A percentile compares a stretch with the other conserved stretches of the same genome.
Evolutionary conservation across 2,888 invertebrate species (phyloP).

Genomic region (Cheilosia variabilis): DNA sequence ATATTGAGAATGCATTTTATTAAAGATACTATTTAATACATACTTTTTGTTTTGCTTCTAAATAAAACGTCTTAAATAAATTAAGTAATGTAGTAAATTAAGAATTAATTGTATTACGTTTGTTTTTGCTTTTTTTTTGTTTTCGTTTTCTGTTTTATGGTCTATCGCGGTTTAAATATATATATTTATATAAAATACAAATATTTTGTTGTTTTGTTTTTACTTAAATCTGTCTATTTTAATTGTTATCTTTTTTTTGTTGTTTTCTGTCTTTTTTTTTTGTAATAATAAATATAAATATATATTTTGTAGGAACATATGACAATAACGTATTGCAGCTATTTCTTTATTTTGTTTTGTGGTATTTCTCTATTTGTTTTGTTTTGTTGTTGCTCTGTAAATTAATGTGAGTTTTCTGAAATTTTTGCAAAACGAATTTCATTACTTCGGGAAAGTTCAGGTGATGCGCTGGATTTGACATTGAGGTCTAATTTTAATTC

Average conservation of each 20-base stretch:
- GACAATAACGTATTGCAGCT: constrained; percentile 84
- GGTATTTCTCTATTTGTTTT: constrained; percentile 68
- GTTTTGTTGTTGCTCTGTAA: constrained; percentile 72
- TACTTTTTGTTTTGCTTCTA: constrained; percentile 31
- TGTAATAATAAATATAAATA: constrained; percentile 77
- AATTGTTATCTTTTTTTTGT: constrained; percentile 51
- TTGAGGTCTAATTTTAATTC: background rate
- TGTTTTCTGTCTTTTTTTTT: constrained; percentile 73
- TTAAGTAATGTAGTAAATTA: constrained; percentile 57
- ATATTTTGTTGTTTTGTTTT: constrained; percentile 50
- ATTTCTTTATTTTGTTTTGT: constrained; percentile 79
- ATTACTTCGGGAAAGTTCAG: background rate
- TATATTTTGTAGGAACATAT: constrained; percentile 84
- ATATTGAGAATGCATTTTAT: constrained; percentile 64
- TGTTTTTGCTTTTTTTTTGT: constrained; percentile 5
- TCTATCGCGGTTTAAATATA: constrained; percentile 69
- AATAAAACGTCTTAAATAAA: constrained; percentile 59
- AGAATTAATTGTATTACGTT: constrained; percentile 49
- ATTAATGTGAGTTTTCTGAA: constrained; percentile 50
- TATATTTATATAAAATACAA: constrained; percentile 75
- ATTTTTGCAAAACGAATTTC: constrained; percentile 28
- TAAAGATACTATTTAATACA: constrained; percentile 62
- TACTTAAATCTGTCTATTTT: constrained; percentile 71
- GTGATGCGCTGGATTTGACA: background rate
- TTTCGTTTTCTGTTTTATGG: constrained; percentile 52